Percentiles rank a stretch among this genome's conserved stretches.
Conservation (phyloP, 2,797 vertebrate species). For the Chromis chromis region DNA sequence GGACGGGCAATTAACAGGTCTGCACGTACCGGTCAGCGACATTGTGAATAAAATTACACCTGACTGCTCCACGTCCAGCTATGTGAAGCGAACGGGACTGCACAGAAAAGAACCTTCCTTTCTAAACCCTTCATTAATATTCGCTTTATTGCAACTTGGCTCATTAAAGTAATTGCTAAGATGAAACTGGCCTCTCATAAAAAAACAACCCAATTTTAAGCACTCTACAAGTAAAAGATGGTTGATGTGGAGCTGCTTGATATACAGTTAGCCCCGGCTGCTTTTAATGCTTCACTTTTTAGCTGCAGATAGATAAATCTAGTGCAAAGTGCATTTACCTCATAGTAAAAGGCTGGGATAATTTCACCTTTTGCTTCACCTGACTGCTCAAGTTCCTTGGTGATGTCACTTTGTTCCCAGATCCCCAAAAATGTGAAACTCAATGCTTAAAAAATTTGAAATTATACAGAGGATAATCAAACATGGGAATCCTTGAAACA, state of each 20-base stretch:
- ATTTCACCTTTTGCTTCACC: not conserved
- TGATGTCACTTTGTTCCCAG: not conserved
- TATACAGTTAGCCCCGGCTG: not conserved
- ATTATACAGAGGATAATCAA: slow-evolving; percentile 12
- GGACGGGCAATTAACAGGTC: slow-evolving; percentile 64
- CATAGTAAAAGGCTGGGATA: not conserved
- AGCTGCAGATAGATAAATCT: not conserved
- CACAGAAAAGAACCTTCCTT: not conserved
- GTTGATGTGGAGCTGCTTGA: no score
- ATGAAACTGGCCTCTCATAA: not conserved
- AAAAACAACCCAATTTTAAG: not conserved
- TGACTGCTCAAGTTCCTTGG: not conserved
- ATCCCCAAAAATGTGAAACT: not conserved
- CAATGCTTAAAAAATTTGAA: not conserved
- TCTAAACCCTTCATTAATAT: slow-evolving; percentile 22
- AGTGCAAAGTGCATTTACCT: no score
- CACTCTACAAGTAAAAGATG: no score
- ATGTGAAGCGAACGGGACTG: slow-evolving; percentile 19
- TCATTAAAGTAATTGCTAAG: not conserved
- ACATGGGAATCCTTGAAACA: not conserved
- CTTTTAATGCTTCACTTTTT: not conserved
- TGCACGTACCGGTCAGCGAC: slow-evolving; percentile 35
- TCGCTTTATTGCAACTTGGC: not conserved
- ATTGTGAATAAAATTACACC: slow-evolving; percentile 63
- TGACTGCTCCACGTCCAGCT: slow-evolving; percentile 52